These are phyloP conservation scores for Drosophila equinoxialis DNA, from an alignment of 1,140 invertebrate species.

Conservation along the genomic window DNA sequence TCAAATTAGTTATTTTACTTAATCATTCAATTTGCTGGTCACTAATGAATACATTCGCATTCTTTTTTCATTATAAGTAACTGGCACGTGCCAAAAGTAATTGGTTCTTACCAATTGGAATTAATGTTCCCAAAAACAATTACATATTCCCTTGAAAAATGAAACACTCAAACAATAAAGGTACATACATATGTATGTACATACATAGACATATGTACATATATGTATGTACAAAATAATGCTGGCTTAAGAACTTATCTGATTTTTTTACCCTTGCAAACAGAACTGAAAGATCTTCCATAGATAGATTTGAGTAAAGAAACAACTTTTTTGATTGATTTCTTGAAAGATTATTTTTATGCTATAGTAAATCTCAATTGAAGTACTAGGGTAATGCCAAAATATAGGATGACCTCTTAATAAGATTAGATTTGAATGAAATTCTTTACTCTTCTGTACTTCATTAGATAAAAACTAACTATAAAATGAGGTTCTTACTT, in stretches of 20 bases:
- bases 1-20: neutral
- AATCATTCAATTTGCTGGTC: slow-evolving; percentile 2
- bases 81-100: slow-evolving; percentile 40
- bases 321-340: too few relatives aligned
- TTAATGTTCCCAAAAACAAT: slow-evolving; percentile 35
- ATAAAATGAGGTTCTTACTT: too few relatives aligned
- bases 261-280: neutral
- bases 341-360: too few relatives aligned
- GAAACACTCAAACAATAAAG: neutral
- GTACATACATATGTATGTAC: neutral
- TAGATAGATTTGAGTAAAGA: too few relatives aligned
- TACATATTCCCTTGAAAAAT: neutral
- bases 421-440: too few relatives aligned
- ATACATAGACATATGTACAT: too few relatives aligned
- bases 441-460: too few relatives aligned
- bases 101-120: slow-evolving; percentile 36
- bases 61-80: slow-evolving; percentile 32
- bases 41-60: slow-evolving; percentile 26
- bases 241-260: neutral
- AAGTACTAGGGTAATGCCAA: too few relatives aligned
- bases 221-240: neutral
- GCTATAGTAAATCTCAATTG: too few relatives aligned
- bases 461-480: too few relatives aligned
- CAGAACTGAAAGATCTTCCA: too few relatives aligned
- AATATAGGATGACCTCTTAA: too few relatives aligned